Evolutionary conservation across 2,888 invertebrate genomes (phyloP), one percentile per base, ranked within the genome.

Genomic region (Allophyes oxyacanthae): DNA sequence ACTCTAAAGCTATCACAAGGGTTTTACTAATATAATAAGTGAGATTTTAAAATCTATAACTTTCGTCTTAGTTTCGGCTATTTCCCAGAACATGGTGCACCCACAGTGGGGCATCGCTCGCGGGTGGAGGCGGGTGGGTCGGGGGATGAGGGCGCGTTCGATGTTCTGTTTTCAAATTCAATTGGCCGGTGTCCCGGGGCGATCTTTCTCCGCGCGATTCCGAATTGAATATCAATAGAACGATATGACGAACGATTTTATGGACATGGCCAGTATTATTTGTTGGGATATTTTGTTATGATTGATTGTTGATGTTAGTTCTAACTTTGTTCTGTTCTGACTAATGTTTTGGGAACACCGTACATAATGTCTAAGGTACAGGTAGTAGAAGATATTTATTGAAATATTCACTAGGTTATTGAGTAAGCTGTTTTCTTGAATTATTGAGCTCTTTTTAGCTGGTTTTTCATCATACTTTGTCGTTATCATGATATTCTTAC

Each of bases 221-320:
- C 81, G 91, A 92, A 93, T 93, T 92, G 93, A 93, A 93, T 93
- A 93, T 92, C 92, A 92, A 92, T 93, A 87, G 88, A 81, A 83
- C 78, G 79, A 81, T 82, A 82, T 75, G 80, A 77, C 80, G 84
- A 73, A 65, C 72, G 77, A 66, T 75, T 68, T 53, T 82, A 79
- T 87, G 91, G 92, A 92, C 81, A 88, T 79, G 85, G 57, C 81
- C 20, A 5, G 14, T 33, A 30, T 50, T 58, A 49, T 68, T 13
- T 8, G 26, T 44, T 46, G n/a, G 45, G 13, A 36, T 44, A 41
- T 50, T 52, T 54, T 40, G 8, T 34, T 9, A 34, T 7, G 26
- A 34, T 37, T 36, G 33, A 0, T 32, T 42, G 37, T 40, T 44
- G 30, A 53, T 48, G 11, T 15, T 6, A 28, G 14, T 20, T 20